Conservation (phyloP, 2,113 vertebrate species). For the Hyperopisus bebe region DNA sequence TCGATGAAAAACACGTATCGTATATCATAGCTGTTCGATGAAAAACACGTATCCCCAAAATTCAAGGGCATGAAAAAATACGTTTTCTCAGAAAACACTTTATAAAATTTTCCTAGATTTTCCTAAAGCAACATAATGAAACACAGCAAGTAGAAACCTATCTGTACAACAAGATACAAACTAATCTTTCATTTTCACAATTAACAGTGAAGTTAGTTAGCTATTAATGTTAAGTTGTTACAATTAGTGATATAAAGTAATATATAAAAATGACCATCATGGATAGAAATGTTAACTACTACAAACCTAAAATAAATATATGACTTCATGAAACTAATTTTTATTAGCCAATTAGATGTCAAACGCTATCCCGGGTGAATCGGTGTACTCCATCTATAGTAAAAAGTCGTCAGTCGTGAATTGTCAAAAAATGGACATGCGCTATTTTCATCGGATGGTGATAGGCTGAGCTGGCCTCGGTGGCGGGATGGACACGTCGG, state of each 20-base stretch:
- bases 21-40: background rate
- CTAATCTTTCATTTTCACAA: background rate
- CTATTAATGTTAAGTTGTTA: background rate
- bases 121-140: background rate
- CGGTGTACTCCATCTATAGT: background rate
- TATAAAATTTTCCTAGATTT: background rate
- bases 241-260: background rate
- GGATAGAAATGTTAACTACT: background rate
- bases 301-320: background rate
- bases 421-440: background rate
- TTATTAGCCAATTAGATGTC: background rate
- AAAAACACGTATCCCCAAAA: background rate
- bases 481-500: too few species aligned
- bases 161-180: background rate
- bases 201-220: background rate
- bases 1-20: background rate
- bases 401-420: background rate
- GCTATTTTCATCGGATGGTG: background rate
- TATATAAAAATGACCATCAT: background rate
- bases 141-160: background rate
- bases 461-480: background rate
- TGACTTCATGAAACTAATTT: background rate
- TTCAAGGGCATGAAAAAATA: background rate
- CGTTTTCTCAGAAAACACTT: background rate
- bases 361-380: background rate